phyloP scores from a whole-genome alignment of 2,113 vertebrate species.

The Oenanthe melanoleuca region DNA sequence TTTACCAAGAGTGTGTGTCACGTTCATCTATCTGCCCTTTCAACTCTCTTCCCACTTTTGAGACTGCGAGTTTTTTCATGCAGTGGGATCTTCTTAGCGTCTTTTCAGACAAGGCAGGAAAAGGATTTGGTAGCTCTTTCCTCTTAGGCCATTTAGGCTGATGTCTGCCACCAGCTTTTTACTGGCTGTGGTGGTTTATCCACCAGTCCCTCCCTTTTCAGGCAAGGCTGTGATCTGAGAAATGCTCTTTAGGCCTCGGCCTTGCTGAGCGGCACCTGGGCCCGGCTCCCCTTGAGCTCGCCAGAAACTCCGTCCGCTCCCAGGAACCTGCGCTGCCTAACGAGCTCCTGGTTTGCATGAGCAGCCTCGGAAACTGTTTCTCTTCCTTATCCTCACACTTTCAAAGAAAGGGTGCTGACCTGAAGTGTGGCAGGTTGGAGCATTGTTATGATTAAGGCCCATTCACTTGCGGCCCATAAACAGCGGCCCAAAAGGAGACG shows the following conservation, averaged over 20 bases:
- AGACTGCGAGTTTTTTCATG: not conserved
- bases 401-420: too few species aligned
- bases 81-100: not conserved
- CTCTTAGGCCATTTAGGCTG: not conserved
- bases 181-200: too few species aligned
- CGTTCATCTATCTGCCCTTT: not conserved
- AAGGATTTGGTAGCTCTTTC: not conserved
- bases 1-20: not conserved
- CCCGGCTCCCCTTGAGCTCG: not conserved
- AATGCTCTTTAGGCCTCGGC: not conserved
- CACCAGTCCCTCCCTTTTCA: too few species aligned
- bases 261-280: not conserved
- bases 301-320: not conserved
- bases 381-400: too few species aligned
- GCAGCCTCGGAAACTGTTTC: not conserved
- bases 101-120: not conserved
- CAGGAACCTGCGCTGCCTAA: not conserved
- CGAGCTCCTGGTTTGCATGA: rapidly evolving
- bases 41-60: not conserved
- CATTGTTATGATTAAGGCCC: not conserved
- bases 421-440: rapidly evolving
- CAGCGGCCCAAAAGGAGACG: not conserved
- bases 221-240: rapidly evolving
- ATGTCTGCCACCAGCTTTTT: not conserved
- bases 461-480: rapidly evolving